phyloP scores from a whole-genome alignment of 2,888 invertebrate genomes.

The Aethes cnicana region DNA sequence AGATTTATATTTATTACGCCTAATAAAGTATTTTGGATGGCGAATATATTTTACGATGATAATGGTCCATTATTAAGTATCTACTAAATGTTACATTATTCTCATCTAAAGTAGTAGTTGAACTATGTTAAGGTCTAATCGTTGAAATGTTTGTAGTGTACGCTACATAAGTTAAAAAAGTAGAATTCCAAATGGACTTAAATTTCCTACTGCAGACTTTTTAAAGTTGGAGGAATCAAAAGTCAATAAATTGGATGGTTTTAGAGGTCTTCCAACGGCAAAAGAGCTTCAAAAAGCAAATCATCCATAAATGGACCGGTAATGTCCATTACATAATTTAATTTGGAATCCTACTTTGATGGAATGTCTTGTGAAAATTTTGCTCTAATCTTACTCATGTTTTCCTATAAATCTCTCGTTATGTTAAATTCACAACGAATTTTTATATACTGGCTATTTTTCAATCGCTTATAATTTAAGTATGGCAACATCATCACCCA shows the following conservation, averaged over 20 bases:
- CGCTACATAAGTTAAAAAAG: neutral
- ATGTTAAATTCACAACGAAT: conserved; percentile 19
- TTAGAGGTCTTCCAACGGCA: no score
- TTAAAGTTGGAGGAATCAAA: no score
- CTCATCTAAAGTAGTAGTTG: conserved; percentile 4
- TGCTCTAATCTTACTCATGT: neutral
- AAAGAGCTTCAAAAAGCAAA: no score
- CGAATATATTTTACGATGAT: conserved; percentile 12
- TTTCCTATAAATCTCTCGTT: neutral
- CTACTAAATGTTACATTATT: conserved; percentile 17
- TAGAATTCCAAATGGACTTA: neutral
- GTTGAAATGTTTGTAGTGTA: neutral
- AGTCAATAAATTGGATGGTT: no score
- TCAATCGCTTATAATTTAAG: conserved; percentile 36
- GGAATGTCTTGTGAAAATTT: neutral
- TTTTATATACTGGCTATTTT: conserved; percentile 6
- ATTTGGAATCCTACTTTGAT: neutral
- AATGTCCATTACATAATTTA: neutral
- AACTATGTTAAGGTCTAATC: neutral
- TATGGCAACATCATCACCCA: conserved; percentile 57
- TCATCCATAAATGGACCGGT: no score
- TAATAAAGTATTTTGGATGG: conserved; percentile 10
- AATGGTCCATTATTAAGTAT: conserved; percentile 13
- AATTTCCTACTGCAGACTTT: no score
- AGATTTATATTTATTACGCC: conserved; percentile 22